phyloP scores from a whole-genome alignment of 2,888 invertebrate species.

The Hydraecia micacea region DNA sequence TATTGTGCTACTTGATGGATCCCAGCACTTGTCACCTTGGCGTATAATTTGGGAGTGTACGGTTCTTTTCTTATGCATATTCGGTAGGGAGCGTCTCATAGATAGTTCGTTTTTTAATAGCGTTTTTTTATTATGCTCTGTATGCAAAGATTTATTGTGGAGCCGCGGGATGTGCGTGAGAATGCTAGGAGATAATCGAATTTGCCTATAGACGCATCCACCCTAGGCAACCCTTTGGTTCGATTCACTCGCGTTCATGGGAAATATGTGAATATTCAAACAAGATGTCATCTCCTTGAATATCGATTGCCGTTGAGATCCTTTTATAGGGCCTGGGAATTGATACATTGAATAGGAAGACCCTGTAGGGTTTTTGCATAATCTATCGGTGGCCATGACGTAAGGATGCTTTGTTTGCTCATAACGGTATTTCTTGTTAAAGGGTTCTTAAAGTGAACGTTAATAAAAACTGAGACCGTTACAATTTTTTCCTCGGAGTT shows the following conservation, averaged over 20 bases:
- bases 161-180: slow-evolving; percentile 88
- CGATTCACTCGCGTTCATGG: slow-evolving; percentile 84
- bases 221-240: slow-evolving; percentile 85
- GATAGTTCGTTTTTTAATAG: slow-evolving; percentile 89
- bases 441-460: slow-evolving; percentile 84
- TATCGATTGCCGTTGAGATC: slow-evolving; percentile 88
- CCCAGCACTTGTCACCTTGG: slow-evolving; percentile 87
- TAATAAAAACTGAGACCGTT: slow-evolving; percentile 86
- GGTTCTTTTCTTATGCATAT: slow-evolving; percentile 88
- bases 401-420: slow-evolving; percentile 76
- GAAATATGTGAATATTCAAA: slow-evolving; percentile 89
- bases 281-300: slow-evolving; percentile 90
- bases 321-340: slow-evolving; percentile 88
- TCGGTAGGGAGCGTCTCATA: slow-evolving; percentile 83
- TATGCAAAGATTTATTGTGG: slow-evolving; percentile 90
- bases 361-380: slow-evolving; percentile 87
- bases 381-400: slow-evolving; percentile 84
- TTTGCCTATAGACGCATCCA: slow-evolving; percentile 89
- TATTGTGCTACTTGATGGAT: slow-evolving; percentile 77
- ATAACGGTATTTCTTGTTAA: slow-evolving; percentile 84
- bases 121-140: slow-evolving; percentile 84
- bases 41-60: slow-evolving; percentile 89
- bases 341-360: slow-evolving; percentile 89
- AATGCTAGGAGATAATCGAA: slow-evolving; percentile 89
- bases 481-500: slow-evolving; percentile 79